Evolutionary conservation across 1,140 invertebrate genomes (phyloP).

Genomic region (Aphaenogaster ashmeadi): DNA sequence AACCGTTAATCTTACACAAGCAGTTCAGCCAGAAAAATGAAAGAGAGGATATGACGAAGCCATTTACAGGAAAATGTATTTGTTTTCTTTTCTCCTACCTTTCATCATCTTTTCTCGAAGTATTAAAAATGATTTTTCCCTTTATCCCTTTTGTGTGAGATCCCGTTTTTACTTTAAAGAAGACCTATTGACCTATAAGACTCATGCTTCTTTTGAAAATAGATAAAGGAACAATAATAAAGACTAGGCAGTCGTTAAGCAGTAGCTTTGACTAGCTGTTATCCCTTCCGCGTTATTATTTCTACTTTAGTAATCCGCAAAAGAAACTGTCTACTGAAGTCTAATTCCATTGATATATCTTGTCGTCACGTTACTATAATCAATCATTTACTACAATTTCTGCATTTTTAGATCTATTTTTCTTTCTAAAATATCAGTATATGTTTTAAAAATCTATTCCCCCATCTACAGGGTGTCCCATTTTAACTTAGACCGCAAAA

Average conservation of each 20-base stretch:
- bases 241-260: constrained; percentile 44
- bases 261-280: constrained; percentile 83
- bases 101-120: background rate
- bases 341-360: background rate
- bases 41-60: background rate
- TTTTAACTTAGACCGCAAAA: too few relatives aligned
- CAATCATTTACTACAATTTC: background rate
- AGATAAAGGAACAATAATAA: constrained; percentile 70
- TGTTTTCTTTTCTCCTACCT: background rate
- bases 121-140: background rate
- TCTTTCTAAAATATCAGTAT: background rate
- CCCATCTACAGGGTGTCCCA: background rate
- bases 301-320: background rate
- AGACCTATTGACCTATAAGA: background rate
- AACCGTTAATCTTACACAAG: background rate
- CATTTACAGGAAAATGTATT: background rate
- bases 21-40: background rate
- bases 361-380: background rate
- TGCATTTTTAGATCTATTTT: background rate
- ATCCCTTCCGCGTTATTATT: constrained; percentile 24
- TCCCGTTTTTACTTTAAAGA: background rate
- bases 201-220: constrained; percentile 52
- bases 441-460: background rate
- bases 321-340: background rate
- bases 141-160: background rate